Evolutionary conservation across 2,113 vertebrate genomes (phyloP).

Genomic region (Desmodus rotundus): DNA sequence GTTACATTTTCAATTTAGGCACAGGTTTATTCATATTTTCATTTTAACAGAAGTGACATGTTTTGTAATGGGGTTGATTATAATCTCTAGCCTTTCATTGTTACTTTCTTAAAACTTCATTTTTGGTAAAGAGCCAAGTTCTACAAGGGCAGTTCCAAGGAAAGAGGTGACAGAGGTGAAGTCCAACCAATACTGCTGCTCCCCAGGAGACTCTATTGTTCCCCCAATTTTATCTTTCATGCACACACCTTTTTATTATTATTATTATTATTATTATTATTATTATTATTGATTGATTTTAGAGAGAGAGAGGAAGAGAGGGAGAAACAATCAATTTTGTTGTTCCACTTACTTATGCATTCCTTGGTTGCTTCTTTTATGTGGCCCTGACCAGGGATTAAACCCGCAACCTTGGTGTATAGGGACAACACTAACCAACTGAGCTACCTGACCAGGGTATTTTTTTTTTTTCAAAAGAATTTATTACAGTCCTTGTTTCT

Average conservation of each 20-base stretch:
- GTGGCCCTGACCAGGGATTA: too few species aligned
- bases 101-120: slow-evolving; percentile 1
- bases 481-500: neutral
- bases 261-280: too few species aligned
- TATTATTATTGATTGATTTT: neutral
- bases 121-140: neutral
- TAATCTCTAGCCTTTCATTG: neutral
- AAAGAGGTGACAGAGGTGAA: neutral
- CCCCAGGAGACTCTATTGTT: neutral
- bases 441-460: too few species aligned
- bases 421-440: too few species aligned
- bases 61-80: neutral
- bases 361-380: too few species aligned
- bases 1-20: neutral
- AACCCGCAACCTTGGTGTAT: too few species aligned
- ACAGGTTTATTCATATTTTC: neutral
- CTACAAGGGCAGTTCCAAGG: neutral
- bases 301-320: too few species aligned
- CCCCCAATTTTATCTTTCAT: neutral
- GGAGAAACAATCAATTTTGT: too few species aligned
- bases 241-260: neutral
- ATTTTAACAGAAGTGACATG: neutral
- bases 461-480: neutral
- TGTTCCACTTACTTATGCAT: too few species aligned
- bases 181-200: neutral